phyloP scores from a whole-genome alignment of 2,888 invertebrate genomes.

The Arge pagana region DNA sequence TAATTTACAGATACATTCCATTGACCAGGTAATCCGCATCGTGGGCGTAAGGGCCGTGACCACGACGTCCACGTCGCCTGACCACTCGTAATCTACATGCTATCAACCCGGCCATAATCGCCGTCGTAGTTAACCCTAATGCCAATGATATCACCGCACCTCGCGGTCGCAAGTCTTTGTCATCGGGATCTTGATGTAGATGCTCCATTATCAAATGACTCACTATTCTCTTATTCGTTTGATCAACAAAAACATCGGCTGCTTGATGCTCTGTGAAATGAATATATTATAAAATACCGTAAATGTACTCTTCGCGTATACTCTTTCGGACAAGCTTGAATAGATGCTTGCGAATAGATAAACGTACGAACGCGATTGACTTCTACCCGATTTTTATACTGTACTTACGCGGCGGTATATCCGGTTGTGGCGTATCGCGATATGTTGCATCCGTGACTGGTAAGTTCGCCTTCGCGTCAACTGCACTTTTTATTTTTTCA shows the following conservation, averaged over 20 bases:
- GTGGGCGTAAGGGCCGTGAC: slow-evolving; percentile 82
- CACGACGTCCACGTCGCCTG: slow-evolving; percentile 73
- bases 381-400: too few relatives aligned
- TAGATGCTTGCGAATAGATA: too few relatives aligned
- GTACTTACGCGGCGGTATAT: slow-evolving; percentile 42
- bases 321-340: too few relatives aligned
- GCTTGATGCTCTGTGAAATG: slow-evolving; percentile 25
- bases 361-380: too few relatives aligned
- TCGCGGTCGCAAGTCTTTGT: slow-evolving; percentile 64
- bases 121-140: slow-evolving; percentile 79
- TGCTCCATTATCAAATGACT: slow-evolving; percentile 44
- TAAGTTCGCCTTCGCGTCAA: slow-evolving; percentile 4
- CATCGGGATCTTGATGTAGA: slow-evolving; percentile 40
- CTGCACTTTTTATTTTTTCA: slow-evolving; percentile 19
- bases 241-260: slow-evolving; percentile 10
- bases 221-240: not conserved
- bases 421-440: slow-evolving; percentile 55
- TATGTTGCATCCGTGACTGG: slow-evolving; percentile 40
- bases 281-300: not conserved
- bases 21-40: slow-evolving; percentile 97
- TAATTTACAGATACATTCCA: slow-evolving; percentile 95
- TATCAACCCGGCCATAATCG: slow-evolving; percentile 78
- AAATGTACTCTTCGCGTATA: too few relatives aligned
- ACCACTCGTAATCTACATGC: slow-evolving; percentile 84
- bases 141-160: slow-evolving; percentile 81